Base-by-base conservation (phyloP, 2,888 invertebrate genomes). In the Lasius platythorax region DNA sequence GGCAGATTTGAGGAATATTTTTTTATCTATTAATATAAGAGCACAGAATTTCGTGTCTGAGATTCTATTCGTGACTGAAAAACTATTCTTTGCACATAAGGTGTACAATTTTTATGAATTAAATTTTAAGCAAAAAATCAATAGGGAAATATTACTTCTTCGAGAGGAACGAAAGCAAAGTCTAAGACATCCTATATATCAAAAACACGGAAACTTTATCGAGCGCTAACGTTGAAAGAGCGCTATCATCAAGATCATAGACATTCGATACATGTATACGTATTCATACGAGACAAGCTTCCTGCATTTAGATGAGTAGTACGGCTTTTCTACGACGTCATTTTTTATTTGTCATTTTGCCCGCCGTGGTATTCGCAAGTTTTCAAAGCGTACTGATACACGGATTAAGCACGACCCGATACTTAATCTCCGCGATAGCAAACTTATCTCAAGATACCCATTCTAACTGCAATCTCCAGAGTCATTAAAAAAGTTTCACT, bases 371-470 rank as follows among this genome's bases (percentile, higher is more conserved):
- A 66, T 28, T 76, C 23, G 15, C 23, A 66, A 66, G 23, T 28
- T 53, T 28, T 18, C 53, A 23, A 46, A 8, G 15, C 6, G 6
- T 23, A 23, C 23, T 23, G 50, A 67, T 67, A 76, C n/a, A n/a
- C n/a, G 30, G 15, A 78, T 67, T 78, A 15, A 53, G 53, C 18
- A 76, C 18, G 50, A 53, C 5, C 66, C 40, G 40, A 67, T 40
- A 67, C 74, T 67, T 40, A 76, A 67, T 66, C 28, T 12, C 2
- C 28, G 64, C 66, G 53, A 75, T 50, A 64, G 63, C n/a, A 28
- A 75, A 40, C 11, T 75, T 28, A n/a, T 76, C 66, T 28, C 18
- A 23, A n/a, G 23, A 56, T 56, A 40, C 40, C 50, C 37, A 12
- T 28, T 67, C 12, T 56, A 40, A 28, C 40, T 23, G 11, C 15